Evolutionary conservation across 2,113 vertebrate genomes (phyloP), one percentile per base, ranked within the genome.

Genomic region (Microtus oregoni): DNA sequence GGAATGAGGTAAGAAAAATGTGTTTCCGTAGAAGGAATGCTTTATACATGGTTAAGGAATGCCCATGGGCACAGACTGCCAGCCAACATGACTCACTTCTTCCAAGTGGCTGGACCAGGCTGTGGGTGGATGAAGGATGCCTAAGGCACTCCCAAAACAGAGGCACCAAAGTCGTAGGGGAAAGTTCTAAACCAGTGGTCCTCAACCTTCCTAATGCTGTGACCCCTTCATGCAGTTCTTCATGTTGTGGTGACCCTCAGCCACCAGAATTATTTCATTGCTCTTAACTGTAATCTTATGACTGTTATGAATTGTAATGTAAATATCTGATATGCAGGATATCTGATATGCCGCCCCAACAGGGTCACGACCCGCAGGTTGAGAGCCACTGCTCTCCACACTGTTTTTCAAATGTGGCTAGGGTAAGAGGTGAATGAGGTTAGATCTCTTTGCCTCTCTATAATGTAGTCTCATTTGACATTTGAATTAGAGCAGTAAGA

Each of bases 1-100:
- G 82, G 86, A 92, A 70, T 91, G 93, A 91, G 82, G 89, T 90
- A 97, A 96, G 92, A 98, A 97, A 96, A 96, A 97, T 72, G 22
- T 75, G 28, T 91, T 41, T 94, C 73, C 63, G 47, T 55, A 86
- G 68, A 83, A 92, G 32, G 50, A 95, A 65, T 72, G 77, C 61
- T 82, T 96, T 94, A 91, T 41, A 65, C 67, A 44, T 15, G 22
- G 95, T 22, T 77, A 95, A 92, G 93, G 73, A 96, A 95, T 67
- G 58, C 73, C 63, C 22, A 22, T 5, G 44, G 82, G 55, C n/a
- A 86, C 52, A 77, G 65, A 86, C 72, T 73, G 11, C 63, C 77
- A 50, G 35, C 86, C 41, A 78, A 41, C 38, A 55, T 93, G 72
- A 82, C 28, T 86, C 90, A 35, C 44, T 86, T 92, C 61, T 70